Evolutionary conservation across 2,888 invertebrate species (phyloP).

Genomic region (Cynaeus angustus): DNA sequence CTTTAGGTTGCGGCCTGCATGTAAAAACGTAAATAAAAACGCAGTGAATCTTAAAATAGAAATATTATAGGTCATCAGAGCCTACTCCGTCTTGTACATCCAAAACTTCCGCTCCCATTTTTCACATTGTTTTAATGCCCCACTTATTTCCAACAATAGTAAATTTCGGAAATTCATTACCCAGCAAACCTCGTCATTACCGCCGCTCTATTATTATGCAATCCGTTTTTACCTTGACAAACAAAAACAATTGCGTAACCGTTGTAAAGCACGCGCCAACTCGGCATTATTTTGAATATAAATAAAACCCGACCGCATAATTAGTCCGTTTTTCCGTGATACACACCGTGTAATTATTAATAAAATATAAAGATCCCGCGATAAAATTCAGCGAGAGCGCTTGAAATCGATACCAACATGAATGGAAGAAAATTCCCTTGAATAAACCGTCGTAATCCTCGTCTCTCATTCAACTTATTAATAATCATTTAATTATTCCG

Average conservation of each 20-base stretch:
- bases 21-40: too few relatives aligned
- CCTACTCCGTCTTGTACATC: too few relatives aligned
- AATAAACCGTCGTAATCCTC: slow-evolving; percentile 3
- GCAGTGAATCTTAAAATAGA: too few relatives aligned
- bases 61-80: too few relatives aligned
- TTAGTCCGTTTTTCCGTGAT: slow-evolving; percentile 31
- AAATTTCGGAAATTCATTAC: too few relatives aligned
- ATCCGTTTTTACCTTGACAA: slow-evolving; percentile 25
- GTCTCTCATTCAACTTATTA: slow-evolving; percentile 20
- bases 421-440: slow-evolving; percentile 10
- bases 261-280: neutral
- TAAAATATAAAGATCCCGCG: slow-evolving; percentile 23
- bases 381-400: slow-evolving; percentile 8
- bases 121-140: too few relatives aligned
- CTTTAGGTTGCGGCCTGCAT: too few relatives aligned
- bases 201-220: slow-evolving; percentile 6
- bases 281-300: slow-evolving; percentile 8
- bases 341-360: slow-evolving; percentile 20
- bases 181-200: slow-evolving; percentile 1
- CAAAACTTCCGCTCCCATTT: too few relatives aligned
- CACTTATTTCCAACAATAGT: too few relatives aligned
- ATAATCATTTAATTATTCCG: slow-evolving; percentile 35
- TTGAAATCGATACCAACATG: slow-evolving; percentile 10
- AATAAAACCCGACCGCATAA: slow-evolving; percentile 20
- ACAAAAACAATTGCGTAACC: slow-evolving; percentile 17